Evolutionary conservation across 2,888 invertebrate species (phyloP).

Genomic region (Chrysolina americana): DNA sequence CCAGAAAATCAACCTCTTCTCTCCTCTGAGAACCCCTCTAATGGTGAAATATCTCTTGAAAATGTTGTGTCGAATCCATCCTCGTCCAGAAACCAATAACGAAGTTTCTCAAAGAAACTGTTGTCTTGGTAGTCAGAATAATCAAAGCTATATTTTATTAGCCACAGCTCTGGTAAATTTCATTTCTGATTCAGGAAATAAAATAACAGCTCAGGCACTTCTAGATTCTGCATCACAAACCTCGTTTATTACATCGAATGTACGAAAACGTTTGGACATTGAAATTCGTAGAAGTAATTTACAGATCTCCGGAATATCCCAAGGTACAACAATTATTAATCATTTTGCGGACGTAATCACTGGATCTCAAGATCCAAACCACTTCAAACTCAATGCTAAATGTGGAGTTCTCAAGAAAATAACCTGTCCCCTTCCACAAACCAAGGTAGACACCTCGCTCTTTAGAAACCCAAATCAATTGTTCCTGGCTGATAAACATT

Average conservation of each 20-base stretch:
- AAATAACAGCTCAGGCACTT: not conserved
- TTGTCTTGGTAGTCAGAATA: not conserved
- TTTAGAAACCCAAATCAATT: too few species aligned
- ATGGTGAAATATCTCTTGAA: too few species aligned
- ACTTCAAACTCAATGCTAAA: not conserved
- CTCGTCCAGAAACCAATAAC: too few species aligned
- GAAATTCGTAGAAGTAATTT: not conserved
- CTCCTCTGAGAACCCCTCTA: too few species aligned
- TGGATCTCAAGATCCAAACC: not conserved
- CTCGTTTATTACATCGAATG: constrained; percentile 12
- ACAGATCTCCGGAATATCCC: constrained; percentile 23
- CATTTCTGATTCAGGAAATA: not conserved
- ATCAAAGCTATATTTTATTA: not conserved
- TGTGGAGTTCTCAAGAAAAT: constrained; percentile 30
- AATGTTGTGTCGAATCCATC: too few species aligned
- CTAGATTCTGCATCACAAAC: constrained; percentile 33
- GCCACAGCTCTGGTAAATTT: constrained; percentile 28
- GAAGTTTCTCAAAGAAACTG: too few species aligned
- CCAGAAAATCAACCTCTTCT: too few species aligned
- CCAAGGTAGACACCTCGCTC: not conserved
- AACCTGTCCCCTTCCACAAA: constrained; percentile 30
- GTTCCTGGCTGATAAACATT: not conserved
- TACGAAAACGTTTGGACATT: not conserved
- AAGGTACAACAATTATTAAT: not conserved
- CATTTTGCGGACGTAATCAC: not conserved